Base-by-base conservation (phyloP, 2,113 vertebrate genomes). In the Triplophysa siluroides region DNA sequence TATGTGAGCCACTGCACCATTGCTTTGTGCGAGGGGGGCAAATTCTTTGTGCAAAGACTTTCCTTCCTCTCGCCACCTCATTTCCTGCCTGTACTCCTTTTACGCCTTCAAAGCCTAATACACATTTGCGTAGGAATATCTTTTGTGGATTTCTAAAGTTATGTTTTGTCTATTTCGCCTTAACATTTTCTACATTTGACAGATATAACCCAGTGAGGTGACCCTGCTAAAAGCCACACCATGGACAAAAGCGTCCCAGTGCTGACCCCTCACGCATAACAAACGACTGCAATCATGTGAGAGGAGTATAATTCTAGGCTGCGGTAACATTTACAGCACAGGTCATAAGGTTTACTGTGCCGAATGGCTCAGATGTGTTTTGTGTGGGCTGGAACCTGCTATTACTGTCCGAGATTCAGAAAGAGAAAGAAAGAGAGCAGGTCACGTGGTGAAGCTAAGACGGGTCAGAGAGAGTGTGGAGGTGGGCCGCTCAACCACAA, bases 21-120 rank as follows among this genome's bases (percentile, higher is more conserved):
- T 71, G 5, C 61, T 43, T n/a, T 26, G 47, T 47, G 33, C 63
- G 50, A 52, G 67, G 65, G 68, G 61, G 70, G 74, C 29, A 65
- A 75, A 76, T 83, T 77, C 82, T 76, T 50, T 72, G 47, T 64
- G 79, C 68, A 76, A 76, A 76, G 65, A 41, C 24, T 76, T 69
- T 71, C 77, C 82, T 76, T 69, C 70, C 78, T 12, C 12, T 66
- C 41, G 71, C 47, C 82, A 62, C 29, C 71, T 38, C 33, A 43
- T 68, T 81, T 84, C 83, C 83, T 78, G 78, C 12, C 66, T 23
- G 38, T 18, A 24, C 65, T 62, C 33, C 23, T 58, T 47, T 60
- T 74, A 19, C 14, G 52, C 50, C 14, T 41, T 41, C 29, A 73
- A 73, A 74, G 54, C 12, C 50, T 16, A 18, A 52, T 52, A 52